phyloP scores from a whole-genome alignment of 2,797 vertebrate genomes.

The Paedocypris micromegethes region DNA sequence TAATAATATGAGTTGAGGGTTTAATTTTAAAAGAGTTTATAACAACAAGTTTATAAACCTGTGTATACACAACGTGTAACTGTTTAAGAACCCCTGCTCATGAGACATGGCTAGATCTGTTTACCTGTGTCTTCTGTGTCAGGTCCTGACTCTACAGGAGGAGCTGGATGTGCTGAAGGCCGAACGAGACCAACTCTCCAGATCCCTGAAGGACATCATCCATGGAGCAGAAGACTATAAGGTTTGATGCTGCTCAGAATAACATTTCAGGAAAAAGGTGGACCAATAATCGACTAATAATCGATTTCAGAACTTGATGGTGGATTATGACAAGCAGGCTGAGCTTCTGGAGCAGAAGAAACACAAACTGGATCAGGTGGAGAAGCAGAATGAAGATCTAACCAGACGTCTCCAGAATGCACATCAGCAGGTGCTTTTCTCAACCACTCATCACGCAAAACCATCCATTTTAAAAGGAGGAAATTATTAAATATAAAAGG shows the following conservation, averaged over 20 bases:
- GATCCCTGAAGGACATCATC: conserved; percentile 88
- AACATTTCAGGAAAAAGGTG: not conserved
- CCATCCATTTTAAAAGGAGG: not conserved
- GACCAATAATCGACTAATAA: not conserved
- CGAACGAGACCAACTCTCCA: conserved; percentile 76
- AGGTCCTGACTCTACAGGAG: conserved; percentile 74
- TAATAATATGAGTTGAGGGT: too few species aligned
- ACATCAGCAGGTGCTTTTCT: conserved; percentile 71
- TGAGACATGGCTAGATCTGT: not conserved
- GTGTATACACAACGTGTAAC: too few species aligned
- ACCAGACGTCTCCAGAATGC: conserved; percentile 76
- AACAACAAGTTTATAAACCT: too few species aligned
- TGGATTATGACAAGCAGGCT: conserved; percentile 87
- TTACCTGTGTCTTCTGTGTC: conserved; percentile 10
- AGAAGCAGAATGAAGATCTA: conserved; percentile 80
- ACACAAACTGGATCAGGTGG: conserved; percentile 71
- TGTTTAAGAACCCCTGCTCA: too few species aligned
- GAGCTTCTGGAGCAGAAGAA: conserved; percentile 86
- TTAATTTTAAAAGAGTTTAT: too few species aligned
- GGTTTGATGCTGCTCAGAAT: conserved; percentile 59
- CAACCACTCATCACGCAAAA: too few species aligned
- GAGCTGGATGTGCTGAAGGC: conserved; percentile 72
- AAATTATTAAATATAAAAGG: too few species aligned
- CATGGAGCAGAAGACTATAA: conserved; percentile 91
- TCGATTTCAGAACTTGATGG: conserved; percentile 78